Percentiles rank a stretch among this genome's conserved stretches.
Conservation (phyloP, 1,140 invertebrate species). For the Drosophila kanapiae region DNA sequence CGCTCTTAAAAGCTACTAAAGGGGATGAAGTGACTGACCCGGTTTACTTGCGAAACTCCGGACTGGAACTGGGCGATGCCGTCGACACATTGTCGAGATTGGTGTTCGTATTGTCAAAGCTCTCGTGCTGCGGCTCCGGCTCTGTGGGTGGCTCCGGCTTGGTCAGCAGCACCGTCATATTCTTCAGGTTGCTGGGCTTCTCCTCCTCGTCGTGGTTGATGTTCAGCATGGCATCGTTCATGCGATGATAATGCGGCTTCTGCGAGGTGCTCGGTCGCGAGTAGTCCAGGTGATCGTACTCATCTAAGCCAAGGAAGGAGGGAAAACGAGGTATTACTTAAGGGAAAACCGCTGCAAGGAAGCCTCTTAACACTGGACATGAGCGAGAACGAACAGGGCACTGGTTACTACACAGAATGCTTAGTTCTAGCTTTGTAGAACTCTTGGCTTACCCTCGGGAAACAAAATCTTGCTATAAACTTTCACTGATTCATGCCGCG, state of each 20-base stretch:
- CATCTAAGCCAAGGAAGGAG: conserved; percentile 74
- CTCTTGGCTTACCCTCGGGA: conserved; percentile 77
- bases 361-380: conserved; percentile 31
- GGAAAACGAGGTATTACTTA: conserved; percentile 1
- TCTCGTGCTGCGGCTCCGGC: conserved; percentile 70
- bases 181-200: conserved; percentile 81
- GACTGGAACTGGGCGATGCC: conserved; percentile 77
- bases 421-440: not conserved
- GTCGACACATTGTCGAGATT: conserved; percentile 72
- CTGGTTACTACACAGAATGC: conserved; percentile 30
- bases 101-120: conserved; percentile 75
- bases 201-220: conserved; percentile 81
- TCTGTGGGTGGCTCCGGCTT: conserved; percentile 54
- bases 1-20: conserved; percentile 32
- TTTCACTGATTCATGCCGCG: conserved; percentile 71
- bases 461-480: conserved; percentile 83
- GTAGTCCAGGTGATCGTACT: conserved; percentile 95
- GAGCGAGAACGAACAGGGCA: conserved; percentile 23
- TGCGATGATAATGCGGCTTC: conserved; percentile 93
- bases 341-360: not conserved
- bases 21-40: conserved; percentile 13
- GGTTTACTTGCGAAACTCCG: conserved; percentile 65
- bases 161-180: conserved; percentile 73
- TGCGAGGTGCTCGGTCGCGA: conserved; percentile 91
- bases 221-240: conserved; percentile 81